Conservation (phyloP, 2,113 vertebrate species). For the Cyanoramphus novaezelandiae region DNA sequence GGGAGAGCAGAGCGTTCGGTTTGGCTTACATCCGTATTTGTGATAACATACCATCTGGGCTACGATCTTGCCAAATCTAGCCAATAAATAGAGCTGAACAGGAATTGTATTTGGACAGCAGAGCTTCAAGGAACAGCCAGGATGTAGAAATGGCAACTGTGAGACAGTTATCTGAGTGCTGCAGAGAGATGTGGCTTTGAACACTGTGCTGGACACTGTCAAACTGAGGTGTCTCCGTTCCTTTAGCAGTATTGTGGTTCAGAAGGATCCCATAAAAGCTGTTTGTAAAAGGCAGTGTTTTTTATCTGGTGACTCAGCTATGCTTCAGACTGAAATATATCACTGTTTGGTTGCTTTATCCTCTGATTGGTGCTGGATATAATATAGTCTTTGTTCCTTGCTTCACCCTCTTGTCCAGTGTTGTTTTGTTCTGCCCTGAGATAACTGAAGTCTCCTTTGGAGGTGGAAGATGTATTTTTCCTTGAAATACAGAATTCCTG, state of each 20-base stretch:
- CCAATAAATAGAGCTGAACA: not conserved
- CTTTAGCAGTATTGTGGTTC: not conserved
- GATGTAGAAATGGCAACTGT: not conserved
- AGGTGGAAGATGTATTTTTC: not conserved
- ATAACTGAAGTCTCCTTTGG: not conserved
- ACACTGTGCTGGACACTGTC: not conserved
- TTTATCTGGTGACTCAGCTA: not conserved
- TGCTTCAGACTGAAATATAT: not conserved
- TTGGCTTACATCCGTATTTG: not conserved
- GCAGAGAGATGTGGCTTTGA: not conserved
- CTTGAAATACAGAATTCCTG: not conserved
- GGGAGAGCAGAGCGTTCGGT: not conserved
- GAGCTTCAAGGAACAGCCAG: conserved; percentile 12
- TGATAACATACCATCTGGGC: not conserved
- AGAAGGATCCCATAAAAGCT: not conserved
- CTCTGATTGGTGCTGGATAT: not conserved
- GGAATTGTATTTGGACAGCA: not conserved
- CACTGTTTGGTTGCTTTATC: not conserved
- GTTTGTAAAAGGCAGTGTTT: not conserved
- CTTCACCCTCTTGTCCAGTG: not conserved
- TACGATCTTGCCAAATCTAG: not conserved
- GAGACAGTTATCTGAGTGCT: not conserved
- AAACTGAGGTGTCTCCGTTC: not conserved
- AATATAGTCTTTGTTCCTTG: not conserved
- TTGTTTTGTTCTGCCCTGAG: not conserved